Base-by-base conservation (phyloP, 2,888 invertebrate species). In the Theristus sp. region DNA sequence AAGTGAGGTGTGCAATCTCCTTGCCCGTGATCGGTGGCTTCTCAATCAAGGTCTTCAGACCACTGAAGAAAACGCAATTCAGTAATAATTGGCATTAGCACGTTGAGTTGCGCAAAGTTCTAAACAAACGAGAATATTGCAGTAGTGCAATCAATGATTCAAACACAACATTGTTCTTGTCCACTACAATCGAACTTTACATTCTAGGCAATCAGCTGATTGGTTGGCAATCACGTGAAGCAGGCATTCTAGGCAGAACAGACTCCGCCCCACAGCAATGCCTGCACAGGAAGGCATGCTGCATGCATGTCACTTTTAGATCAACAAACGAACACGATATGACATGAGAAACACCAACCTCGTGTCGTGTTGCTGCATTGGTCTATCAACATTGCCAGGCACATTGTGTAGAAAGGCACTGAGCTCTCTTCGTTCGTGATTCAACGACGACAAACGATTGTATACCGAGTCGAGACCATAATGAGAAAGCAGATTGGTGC, bases 391-490 rank as follows among this genome's bases (percentile, higher is more conserved):
- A 65, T 89, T 89, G 26, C 94, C 93, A 59, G 94, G 94, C 61
- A 94, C 80, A 75, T 88, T 89, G 26, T 93, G 93, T 65, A 94
- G 80, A 77, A 94, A 94, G 22, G 93, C 89, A 52, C 91, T 90
- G 62, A 94, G 78, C 61, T 90, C 89, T 76, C 94, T 93, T 75
- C 91, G 78, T 55, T 75, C 72, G 64, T 77, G 77, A 60, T 76
- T 75, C 56, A 73, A 74, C 22, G 63, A 62, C 60, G 64, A 66
- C 27, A 93, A 93, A 81, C 91, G 94, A 78, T 87, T 91, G 77
- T 93, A 90, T 26, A 93, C 89, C 78, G 94, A 91, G 78, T 94
- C 93, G 65, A 94, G 81, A 67, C 88, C 89, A 83, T 94, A 87
- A 80, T 88, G 85, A 73, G 86, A 85, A 88, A 94, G 91, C 77